Evolutionary conservation across 2,113 vertebrate species (phyloP).

Genomic region (Apistogramma diplotaenia): DNA sequence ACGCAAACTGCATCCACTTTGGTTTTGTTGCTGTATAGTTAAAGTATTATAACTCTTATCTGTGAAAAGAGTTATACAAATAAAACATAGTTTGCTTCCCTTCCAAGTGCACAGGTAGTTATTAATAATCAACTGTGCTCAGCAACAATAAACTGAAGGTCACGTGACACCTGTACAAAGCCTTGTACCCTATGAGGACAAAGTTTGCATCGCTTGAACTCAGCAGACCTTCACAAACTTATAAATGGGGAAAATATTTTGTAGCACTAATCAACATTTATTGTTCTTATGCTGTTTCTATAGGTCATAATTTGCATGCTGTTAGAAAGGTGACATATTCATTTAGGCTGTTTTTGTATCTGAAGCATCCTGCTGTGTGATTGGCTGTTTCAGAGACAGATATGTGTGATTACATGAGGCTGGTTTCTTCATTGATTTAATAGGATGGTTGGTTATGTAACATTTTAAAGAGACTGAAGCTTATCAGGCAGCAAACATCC

Average conservation of each 20-base stretch:
- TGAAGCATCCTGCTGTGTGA: not conserved
- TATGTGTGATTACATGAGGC: not conserved
- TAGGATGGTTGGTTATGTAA: not conserved
- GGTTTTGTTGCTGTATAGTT: not conserved
- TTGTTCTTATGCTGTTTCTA: not conserved
- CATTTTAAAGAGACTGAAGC: not conserved
- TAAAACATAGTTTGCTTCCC: not conserved
- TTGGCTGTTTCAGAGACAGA: constrained; percentile 9
- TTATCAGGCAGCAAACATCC: not conserved
- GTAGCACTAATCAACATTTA: not conserved
- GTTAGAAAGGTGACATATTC: not conserved
- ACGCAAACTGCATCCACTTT: not conserved
- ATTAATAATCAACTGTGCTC: too few relatives aligned
- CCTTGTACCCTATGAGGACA: not conserved
- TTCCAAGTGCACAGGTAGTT: not conserved
- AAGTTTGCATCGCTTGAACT: not conserved
- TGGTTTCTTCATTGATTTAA: not conserved
- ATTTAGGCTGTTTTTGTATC: not conserved
- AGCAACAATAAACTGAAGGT: not conserved
- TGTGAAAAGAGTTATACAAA: not conserved
- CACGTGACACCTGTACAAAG: not conserved
- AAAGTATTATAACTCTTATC: not conserved
- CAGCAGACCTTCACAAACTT: not conserved
- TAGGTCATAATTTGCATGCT: not conserved
- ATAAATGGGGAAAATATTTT: not conserved